A percentile compares a stretch with the other conserved stretches of the same genome.
Conservation (phyloP, 2,113 vertebrate genomes). For the Noctilio leporinus region DNA sequence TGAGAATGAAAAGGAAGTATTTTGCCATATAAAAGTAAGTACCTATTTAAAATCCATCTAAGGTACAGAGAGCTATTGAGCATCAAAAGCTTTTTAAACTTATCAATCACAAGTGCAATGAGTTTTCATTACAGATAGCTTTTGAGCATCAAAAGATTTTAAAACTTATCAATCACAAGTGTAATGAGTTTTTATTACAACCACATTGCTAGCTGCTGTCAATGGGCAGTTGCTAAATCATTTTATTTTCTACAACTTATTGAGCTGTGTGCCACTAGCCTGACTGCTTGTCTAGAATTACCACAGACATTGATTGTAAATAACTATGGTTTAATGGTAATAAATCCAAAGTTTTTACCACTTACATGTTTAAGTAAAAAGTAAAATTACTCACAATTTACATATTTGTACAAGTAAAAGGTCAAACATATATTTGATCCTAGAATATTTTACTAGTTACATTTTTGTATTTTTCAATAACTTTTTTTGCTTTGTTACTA, state of each 20-base stretch:
- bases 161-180: background rate
- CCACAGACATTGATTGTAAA: background rate
- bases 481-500: background rate
- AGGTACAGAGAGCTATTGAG: background rate
- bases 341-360: background rate
- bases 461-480: background rate
- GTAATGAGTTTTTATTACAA: background rate
- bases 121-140: background rate
- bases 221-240: background rate
- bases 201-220: background rate
- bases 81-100: background rate
- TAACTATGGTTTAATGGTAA: background rate
- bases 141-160: background rate
- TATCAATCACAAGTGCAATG: background rate
- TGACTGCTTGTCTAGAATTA: background rate
- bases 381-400: background rate
- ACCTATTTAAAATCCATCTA: background rate
- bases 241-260: background rate
- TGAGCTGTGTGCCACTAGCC: background rate
- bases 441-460: background rate
- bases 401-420: background rate
- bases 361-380: background rate
- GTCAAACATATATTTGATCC: background rate
- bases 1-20: background rate
- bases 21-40: background rate